These are phyloP conservation scores for Dinoponera quadriceps DNA, from an alignment of 1,140 invertebrate genomes.

Conservation along the genomic window DNA sequence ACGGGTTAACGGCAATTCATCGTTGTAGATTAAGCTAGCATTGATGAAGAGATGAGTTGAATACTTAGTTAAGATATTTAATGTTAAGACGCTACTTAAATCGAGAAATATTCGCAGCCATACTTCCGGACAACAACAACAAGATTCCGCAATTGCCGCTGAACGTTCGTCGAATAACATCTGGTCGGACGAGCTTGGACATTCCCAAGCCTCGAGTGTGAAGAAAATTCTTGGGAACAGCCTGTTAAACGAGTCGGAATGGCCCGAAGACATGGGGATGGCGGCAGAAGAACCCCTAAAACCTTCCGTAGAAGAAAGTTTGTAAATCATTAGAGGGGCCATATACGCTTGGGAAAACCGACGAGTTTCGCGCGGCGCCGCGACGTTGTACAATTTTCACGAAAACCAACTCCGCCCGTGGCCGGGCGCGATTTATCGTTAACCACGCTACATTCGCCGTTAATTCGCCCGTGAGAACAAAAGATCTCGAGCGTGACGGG, in stretches of 20 bases:
- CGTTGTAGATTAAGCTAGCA: neutral
- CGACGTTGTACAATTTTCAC: constrained; percentile 5
- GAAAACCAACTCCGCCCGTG: neutral
- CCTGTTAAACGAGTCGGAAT: constrained; percentile 12
- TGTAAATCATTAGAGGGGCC: constrained; percentile 14
- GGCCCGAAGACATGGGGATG: neutral
- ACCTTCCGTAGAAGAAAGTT: constrained; percentile 17
- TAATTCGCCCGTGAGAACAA: neutral
- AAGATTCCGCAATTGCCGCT: constrained; percentile 42
- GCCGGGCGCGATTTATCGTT: too few species aligned
- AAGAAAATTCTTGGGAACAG: constrained; percentile 41
- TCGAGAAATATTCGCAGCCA: neutral
- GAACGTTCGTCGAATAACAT: constrained; percentile 56
- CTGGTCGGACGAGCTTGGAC: constrained; percentile 44
- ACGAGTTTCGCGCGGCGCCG: neutral
- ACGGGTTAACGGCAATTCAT: neutral
- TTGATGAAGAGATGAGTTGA: neutral
- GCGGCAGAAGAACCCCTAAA: constrained; percentile 6
- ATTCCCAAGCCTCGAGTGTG: constrained; percentile 27
- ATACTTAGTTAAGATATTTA: neutral
- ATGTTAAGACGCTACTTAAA: constrained; percentile 20
- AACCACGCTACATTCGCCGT: too few species aligned
- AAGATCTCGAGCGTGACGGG: constrained; percentile 11
- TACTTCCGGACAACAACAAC: constrained; percentile 53
- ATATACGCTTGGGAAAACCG: neutral